Evolutionary conservation across 2,797 vertebrate genomes (phyloP), one percentile per base, ranked within the genome.

Genomic region (Pseudotriccus pelzelni): DNA sequence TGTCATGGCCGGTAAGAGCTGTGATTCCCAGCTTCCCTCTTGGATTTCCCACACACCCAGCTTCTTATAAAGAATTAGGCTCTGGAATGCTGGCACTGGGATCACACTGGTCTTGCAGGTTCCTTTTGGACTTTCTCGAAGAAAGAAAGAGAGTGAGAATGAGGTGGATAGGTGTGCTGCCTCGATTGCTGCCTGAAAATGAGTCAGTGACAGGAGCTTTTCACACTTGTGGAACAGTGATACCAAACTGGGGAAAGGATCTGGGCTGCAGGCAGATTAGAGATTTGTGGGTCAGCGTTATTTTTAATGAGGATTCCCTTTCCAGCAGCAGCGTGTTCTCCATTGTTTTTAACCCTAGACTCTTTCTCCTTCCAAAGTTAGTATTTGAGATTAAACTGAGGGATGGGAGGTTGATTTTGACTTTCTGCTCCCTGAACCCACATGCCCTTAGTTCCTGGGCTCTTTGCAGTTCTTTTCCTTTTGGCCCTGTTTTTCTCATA

Each of bases 161-260:
- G 20, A n/a, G 49, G 14, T 47, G 52, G 27, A 15, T 10, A 36
- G 21, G 3, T 74, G 17, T 37, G 47, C 39, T 41, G 21, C 8
- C n/a, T 55, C 3, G 36, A 12, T 28, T 86, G 32, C 41, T 63
- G 21, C 62, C 50, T 66, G 47, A 70, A 67, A 79, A 46, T 0
- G 5, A 77, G 58, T 14, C 0, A 0, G 12, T 67, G 62, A 16
- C 32, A 32, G 0, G 6, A 70, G 12, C 76, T 43, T 81, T 81
- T 78, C 41, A 37, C 17, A 1, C 28, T 37, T 37, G 30, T 58
- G 46, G 49, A 43, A 8, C 1, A 6, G 14, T 15, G 30, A 3
- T 8, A 53, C 49, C 20, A 28, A 34, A 28, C 21, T 19, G 73
- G 55, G 55, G 53, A 39, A 53, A 43, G 68, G 8, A 41, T n/a